These are phyloP conservation scores for Ceratosolen solmsi DNA, from an alignment of 1,140 invertebrate species.

Conservation along the genomic window DNA sequence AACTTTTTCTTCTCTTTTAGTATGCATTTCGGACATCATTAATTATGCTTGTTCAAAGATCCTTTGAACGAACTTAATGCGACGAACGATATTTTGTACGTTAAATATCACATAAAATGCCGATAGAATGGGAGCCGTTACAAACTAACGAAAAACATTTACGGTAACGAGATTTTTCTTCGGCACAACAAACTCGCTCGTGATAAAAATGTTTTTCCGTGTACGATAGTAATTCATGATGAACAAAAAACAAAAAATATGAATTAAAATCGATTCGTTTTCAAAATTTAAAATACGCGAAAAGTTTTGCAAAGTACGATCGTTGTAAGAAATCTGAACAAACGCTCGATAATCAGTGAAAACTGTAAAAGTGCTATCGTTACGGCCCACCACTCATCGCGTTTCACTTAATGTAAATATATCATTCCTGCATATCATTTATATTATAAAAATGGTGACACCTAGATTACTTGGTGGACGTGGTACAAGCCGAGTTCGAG, in stretches of 20 bases:
- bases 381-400: slow-evolving; percentile 48
- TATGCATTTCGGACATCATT: slow-evolving; percentile 42
- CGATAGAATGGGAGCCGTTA: slow-evolving; percentile 63
- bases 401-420: slow-evolving; percentile 42
- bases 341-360: not conserved
- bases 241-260: not conserved
- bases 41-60: slow-evolving; percentile 47
- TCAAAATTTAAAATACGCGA: not conserved
- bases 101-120: slow-evolving; percentile 71
- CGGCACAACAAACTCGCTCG: not conserved
- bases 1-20: slow-evolving; percentile 11
- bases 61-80: slow-evolving; percentile 59
- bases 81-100: slow-evolving; percentile 71
- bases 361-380: not conserved
- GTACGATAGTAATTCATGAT: not conserved
- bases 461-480: too few relatives aligned
- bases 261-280: not conserved
- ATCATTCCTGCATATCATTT: not conserved
- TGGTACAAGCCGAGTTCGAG: too few relatives aligned
- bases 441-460: too few relatives aligned
- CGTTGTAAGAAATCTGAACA: not conserved
- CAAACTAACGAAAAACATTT: slow-evolving; percentile 16
- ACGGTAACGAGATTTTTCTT: not conserved
- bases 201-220: not conserved
- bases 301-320: not conserved